A percentile compares a stretch with the other conserved stretches of the same genome.
These are phyloP conservation scores for Ailuropoda melanoleuca DNA, from an alignment of 2,113 vertebrate genomes.

Conservation along the genomic window DNA sequence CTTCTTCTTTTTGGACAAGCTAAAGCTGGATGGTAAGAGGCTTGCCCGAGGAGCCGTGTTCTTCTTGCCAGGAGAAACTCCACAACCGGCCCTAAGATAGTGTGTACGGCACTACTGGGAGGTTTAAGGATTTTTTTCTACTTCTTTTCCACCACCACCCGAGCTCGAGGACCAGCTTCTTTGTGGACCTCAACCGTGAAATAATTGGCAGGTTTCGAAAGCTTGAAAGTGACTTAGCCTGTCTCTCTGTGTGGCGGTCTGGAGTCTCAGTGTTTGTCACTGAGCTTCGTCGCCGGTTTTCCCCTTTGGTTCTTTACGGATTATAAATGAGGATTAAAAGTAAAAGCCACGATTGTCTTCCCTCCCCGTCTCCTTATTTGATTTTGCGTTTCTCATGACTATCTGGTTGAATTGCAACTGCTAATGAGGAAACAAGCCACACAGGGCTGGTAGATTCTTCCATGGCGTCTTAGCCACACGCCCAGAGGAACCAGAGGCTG, in stretches of 20 bases:
- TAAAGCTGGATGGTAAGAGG: slow-evolving; percentile 67
- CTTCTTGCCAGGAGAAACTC: slow-evolving; percentile 68
- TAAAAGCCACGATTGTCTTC: not conserved
- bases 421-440: not conserved
- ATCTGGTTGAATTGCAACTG: not conserved
- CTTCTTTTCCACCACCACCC: slow-evolving; percentile 49
- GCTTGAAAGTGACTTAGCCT: not conserved
- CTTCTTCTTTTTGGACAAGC: slow-evolving; percentile 65
- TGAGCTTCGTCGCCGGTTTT: not conserved
- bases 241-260: not conserved
- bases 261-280: not conserved
- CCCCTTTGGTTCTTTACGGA: not conserved
- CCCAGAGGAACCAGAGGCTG: not conserved
- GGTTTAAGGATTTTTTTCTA: slow-evolving; percentile 62
- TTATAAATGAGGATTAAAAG: not conserved
- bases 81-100: slow-evolving; percentile 37
- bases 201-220: slow-evolving; percentile 38
- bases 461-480: accelerated
- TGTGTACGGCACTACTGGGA: slow-evolving; percentile 55
- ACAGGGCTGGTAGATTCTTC: not conserved
- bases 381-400: not conserved
- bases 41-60: slow-evolving; percentile 72
- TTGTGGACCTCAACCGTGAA: slow-evolving; percentile 57
- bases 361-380: not conserved
- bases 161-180: slow-evolving; percentile 51